Base-by-base conservation (phyloP, 2,888 invertebrate species). In the Rotaria socialis region DNA sequence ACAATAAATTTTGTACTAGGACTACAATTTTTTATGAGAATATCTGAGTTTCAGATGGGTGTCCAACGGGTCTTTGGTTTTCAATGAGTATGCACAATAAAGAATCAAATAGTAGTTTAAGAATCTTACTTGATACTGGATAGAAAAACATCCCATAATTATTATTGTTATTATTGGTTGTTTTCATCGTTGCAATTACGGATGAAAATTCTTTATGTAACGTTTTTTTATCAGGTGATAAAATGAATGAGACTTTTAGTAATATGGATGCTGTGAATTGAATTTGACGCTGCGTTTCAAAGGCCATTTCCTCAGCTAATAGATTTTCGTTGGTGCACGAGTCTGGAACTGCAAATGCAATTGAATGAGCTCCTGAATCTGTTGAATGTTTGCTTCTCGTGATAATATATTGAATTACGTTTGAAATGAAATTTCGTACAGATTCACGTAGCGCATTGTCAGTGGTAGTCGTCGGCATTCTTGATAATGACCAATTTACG, bases 261-360 rank as follows among this genome's bases (percentile, higher is more conserved):
- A 6, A 80, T 43, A 10, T 1, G 1, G 7, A 19, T 47, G 19
- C 47, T 7, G 35, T 14, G 16, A 4, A 35, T 67, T 35, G 67
- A 11, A 80, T 80, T 8, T 47, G 80, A 80, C 24, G 24, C 11
- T 41, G 24, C 11, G 47, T n/a, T n/a, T 80, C 80, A 43, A 11
- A 24, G 11, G 47, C n/a, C 24, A 80, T 80, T 14, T 24, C 47
- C n/a, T 80, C 80, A 11, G 80, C 80, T 24, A 80, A 4, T 8
- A 3, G 11, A n/a, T 47, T 24, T 43, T 47, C 47, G 24, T 80
- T n/a, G 10, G 7, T 24, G 24, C 14, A 47, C n/a, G 47, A 43
- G n/a, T 80, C 80, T 0, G 47, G 80, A 43, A 80, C 47, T 22
- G 47, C 43, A 80, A 80, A 47, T 80, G 80, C 80, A 80, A 80